These are phyloP conservation scores for Dioctria linearis DNA, from an alignment of 2,888 invertebrate species.

Conservation along the genomic window DNA sequence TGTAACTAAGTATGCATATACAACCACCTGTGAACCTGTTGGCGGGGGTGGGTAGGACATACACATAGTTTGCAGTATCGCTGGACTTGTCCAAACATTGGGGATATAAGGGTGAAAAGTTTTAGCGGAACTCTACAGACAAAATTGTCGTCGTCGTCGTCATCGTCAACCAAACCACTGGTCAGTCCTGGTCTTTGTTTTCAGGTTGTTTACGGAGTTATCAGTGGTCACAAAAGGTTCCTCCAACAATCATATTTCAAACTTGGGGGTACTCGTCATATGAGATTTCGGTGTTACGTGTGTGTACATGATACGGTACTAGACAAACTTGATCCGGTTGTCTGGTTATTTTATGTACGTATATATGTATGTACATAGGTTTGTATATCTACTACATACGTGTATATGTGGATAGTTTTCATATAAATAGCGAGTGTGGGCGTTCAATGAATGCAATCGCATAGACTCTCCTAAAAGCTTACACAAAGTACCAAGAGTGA, in stretches of 20 bases:
- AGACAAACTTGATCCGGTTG: background rate
- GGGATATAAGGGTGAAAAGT: slow-evolving; percentile 28
- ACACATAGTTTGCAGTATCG: background rate
- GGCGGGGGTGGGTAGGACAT: background rate
- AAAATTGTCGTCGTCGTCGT: background rate
- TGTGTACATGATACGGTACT: background rate
- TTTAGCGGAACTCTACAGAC: slow-evolving; percentile 37
- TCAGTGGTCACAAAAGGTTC: slow-evolving; percentile 43
- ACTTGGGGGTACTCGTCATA: background rate
- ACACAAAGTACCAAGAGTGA: background rate
- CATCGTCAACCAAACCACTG: background rate
- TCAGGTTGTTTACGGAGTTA: slow-evolving; percentile 39
- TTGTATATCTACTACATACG: too few species aligned
- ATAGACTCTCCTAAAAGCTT: background rate
- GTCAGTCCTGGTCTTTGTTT: slow-evolving; percentile 5
- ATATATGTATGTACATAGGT: too few species aligned
- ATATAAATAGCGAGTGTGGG: too few species aligned
- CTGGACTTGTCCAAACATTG: slow-evolving; percentile 47
- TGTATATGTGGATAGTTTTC: too few species aligned
- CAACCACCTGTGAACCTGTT: slow-evolving; percentile 10
- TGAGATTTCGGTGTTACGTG: background rate
- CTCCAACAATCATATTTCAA: slow-evolving; percentile 7
- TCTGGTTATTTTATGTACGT: too few species aligned
- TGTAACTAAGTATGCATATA: background rate
- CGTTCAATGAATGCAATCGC: background rate